Base-by-base conservation (phyloP, 2,797 vertebrate species). In the Falco columbarius region DNA sequence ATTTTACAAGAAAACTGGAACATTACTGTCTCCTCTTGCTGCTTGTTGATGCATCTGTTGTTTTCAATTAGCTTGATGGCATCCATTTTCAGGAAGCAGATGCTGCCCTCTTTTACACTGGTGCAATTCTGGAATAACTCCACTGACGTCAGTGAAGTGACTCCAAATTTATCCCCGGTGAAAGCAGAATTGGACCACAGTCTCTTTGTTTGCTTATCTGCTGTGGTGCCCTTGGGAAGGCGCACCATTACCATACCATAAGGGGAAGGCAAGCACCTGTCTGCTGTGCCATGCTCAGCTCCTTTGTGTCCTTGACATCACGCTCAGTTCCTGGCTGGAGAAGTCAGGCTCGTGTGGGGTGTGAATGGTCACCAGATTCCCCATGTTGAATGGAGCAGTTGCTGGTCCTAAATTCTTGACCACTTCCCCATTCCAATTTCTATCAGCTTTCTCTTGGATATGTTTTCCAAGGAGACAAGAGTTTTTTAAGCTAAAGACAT, bases 71-170 rank as follows among this genome's bases (percentile, higher is more conserved):
- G 95, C 96, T 81, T 97, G 97, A 97, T 97, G 95, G 97, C 95
- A 95, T 23, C 97, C 97, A 96, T 97, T 97, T 98, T 97, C 95
- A 97, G 95, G 97, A 98, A 97, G 96, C 97, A 97, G 97, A 95
- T 96, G 96, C 91, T 95, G 91, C 86, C 92, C 95, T 97, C 84
- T 84, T 95, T 95, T 94, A 91, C 52, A 79, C 14, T 63, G 66
- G 61, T 88, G 75, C 86, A 56, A 81, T 96, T 97, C 92, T 94
- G 92, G 95, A 94, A 95, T 96, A 96, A 89, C 90, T 96, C 61
- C 90, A 55, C 94, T 95, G 95, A 96, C 68, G 75, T 97, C 95
- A 94, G 89, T 91, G 92, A 95, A 97, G 79, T 93, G 86, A 96
- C 93, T 94, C 95, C 96, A 97, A 90, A 96, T 97, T 97, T 96